Evolutionary conservation across 92 coral and sea anemone species (phyloP).

Genomic region (Parazoanthus darwini): DNA sequence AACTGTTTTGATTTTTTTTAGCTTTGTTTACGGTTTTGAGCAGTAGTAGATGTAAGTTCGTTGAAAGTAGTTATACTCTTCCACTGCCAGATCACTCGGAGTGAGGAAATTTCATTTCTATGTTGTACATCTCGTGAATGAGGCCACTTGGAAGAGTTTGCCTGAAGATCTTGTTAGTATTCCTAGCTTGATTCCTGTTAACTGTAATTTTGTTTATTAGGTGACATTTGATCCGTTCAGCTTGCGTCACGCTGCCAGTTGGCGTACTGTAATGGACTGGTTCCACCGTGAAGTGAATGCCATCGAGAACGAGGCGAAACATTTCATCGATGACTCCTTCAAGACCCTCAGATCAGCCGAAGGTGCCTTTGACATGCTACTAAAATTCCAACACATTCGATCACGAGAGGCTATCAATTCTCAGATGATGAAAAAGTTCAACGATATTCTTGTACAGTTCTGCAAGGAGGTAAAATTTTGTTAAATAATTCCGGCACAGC

Average conservation of each 20-base stretch:
- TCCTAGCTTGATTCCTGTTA: background rate
- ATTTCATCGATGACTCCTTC: constrained; percentile 96
- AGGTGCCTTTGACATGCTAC: constrained; percentile 99
- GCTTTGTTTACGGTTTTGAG: background rate
- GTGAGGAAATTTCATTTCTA: background rate
- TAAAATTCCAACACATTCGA: constrained; percentile 95
- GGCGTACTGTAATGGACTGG: constrained; percentile 99
- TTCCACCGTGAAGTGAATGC: constrained; percentile 97
- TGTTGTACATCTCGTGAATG: background rate
- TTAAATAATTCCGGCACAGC: background rate
- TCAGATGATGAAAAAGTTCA: constrained; percentile 99
- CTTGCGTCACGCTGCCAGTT: constrained; percentile 88
- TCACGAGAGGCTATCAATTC: constrained; percentile 98
- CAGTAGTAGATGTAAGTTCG: background rate
- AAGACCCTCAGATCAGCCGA: constrained; percentile 96
- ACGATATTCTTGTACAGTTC: constrained; percentile 93
- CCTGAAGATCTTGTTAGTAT: background rate
- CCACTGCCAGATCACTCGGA: background rate
- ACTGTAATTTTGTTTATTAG: constrained; percentile 45
- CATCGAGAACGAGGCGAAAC: constrained; percentile 97
- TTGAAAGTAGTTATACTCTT: background rate
- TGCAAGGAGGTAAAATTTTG: constrained; percentile 88
- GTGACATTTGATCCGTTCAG: constrained; percentile 97
- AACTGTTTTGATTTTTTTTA: no score
- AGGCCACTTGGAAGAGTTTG: background rate